Base-by-base conservation (phyloP, 2,797 vertebrate genomes). In the Echiichthys vipera region DNA sequence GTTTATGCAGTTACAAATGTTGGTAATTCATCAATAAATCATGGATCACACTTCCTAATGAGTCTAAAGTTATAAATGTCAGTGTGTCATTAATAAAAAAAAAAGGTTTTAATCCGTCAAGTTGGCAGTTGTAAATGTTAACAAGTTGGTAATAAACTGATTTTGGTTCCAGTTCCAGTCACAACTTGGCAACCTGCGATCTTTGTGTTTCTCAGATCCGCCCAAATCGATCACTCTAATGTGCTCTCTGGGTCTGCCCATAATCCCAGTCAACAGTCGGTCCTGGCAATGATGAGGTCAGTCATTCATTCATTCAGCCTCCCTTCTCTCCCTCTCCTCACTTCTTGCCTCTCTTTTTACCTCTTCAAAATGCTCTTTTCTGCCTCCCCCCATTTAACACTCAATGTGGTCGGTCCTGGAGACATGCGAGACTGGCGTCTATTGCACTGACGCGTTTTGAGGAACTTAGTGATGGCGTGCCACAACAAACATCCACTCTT, bases 201-300 rank as follows among this genome's bases (percentile, higher is more conserved):
- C 39, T 50, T 66, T 77, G 27, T 74, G 51, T 55, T 49, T 57
- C 57, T 63, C 51, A 46, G 58, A 77, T 75, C 36, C 30, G 76
- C 43, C 37, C 59, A 61, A 71, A 83, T 88, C 76, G 71, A 73
- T 82, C 63, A 27, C 39, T 63, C 49, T 65, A 49, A 50, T 37
- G 42, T 20, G 13, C 66, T 76, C 74, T 55, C 61, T 7, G 65
- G 40, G 74, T 76, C 18, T 45, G 74, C 59, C 68, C 59, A 83
- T 65, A 81, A 85, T 81, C 42, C 77, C 58, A 20, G 43, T 73
- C 65, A 70, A 42, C 51, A 63, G 51, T 36, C 74, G 70, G 39
- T 59, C 42, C 22, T 46, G 49, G 45, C 32, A 47, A 24, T 20
- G 59, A 80, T 80, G 83, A 84, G 75, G 74, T 84, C 78, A 84